Conservation (phyloP, 2,797 vertebrate genomes). For the Podarcis siculus region DNA sequence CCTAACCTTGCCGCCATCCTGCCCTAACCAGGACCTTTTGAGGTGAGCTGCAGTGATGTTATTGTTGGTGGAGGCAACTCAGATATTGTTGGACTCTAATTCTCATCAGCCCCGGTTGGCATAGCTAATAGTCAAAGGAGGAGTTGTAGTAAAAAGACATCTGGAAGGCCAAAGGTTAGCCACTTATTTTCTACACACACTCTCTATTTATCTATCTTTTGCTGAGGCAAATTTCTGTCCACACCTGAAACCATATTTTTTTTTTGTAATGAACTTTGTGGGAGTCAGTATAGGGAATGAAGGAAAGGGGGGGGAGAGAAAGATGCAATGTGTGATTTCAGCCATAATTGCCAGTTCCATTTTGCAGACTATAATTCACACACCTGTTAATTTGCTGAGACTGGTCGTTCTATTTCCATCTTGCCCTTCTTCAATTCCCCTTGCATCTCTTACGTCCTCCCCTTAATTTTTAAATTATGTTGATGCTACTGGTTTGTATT, state of each 20-base stretch:
- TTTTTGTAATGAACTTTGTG: not conserved
- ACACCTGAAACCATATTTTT: slow-evolving; percentile 1
- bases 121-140: no score
- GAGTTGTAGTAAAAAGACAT: no score
- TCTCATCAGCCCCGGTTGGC: no score
- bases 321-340: slow-evolving; percentile 26
- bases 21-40: no score
- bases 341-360: slow-evolving; percentile 34
- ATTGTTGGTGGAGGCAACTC: no score
- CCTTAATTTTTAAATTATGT: not conserved
- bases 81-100: no score
- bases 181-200: no score
- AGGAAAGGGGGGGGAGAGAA: not conserved
- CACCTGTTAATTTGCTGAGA: slow-evolving; percentile 66
- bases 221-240: not conserved
- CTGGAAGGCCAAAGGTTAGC: no score
- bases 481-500: slow-evolving; percentile 52
- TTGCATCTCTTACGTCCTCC: not conserved
- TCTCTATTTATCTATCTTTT: not conserved
- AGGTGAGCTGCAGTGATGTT: no score
- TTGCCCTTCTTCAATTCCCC: slow-evolving; percentile 33
- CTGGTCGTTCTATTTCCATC: slow-evolving; percentile 46
- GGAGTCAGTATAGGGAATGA: not conserved
- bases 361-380: slow-evolving; percentile 59
- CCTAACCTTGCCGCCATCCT: no score